Conservation (phyloP, 2,113 vertebrate species). For the Oceanites oceanicus region DNA sequence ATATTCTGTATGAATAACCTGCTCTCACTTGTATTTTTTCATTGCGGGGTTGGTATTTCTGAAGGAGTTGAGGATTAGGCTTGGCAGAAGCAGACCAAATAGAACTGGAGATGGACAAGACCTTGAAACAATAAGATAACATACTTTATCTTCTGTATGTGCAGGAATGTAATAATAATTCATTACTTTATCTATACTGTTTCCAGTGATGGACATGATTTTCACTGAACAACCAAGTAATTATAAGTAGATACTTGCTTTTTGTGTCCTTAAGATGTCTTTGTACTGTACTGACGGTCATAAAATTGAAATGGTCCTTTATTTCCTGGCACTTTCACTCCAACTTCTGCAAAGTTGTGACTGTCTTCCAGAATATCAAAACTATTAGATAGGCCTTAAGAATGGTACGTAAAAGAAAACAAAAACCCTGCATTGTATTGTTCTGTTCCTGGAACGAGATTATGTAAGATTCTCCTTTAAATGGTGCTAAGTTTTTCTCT, state of each 20-base stretch:
- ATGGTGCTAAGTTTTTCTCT: not conserved
- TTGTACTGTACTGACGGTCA: not conserved
- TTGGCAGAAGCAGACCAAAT: not conserved
- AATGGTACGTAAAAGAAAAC: not conserved
- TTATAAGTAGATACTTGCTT: not conserved
- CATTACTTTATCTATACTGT: not conserved
- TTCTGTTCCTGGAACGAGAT: not conserved
- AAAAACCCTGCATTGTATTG: not conserved
- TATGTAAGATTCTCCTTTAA: not conserved
- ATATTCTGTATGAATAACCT: not conserved
- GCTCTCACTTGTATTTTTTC: not conserved
- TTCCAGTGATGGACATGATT: not conserved
- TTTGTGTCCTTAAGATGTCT: not conserved
- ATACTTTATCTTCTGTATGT: not conserved
- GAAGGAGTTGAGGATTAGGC: not conserved
- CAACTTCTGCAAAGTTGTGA: not conserved
- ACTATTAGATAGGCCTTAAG: not conserved
- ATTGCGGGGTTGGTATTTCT: not conserved
- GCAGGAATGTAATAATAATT: not conserved
- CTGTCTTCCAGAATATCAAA: not conserved
- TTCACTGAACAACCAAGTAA: not conserved
- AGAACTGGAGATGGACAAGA: not conserved
- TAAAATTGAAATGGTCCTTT: not conserved
- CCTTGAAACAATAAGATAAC: no score
- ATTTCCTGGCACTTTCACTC: not conserved